Evolutionary conservation across 2,888 invertebrate genomes (phyloP), one percentile per base, ranked within the genome.

Genomic region (Meloe dianella): DNA sequence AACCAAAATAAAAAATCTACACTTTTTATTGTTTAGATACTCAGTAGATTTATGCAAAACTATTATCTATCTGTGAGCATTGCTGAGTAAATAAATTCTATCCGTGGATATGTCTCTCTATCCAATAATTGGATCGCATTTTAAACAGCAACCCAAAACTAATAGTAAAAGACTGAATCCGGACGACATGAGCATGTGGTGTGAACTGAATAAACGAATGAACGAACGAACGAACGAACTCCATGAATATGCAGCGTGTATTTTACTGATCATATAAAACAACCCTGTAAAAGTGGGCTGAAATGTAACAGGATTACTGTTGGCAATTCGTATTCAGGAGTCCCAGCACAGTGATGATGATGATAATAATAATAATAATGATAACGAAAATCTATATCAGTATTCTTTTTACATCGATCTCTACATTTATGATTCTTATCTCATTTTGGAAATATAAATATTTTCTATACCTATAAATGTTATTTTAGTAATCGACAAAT

Each of bases 191-290:
- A 69, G 68, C 73, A 72, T 73, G 75, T 71, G 71, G 74, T 71
- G 73, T 70, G 73, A 71, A 74, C 73, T 68, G 73, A 76, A 75
- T 74, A 75, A 74, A 76, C 76, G 75, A 76, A 74, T 78, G 79
- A 79, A 79, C 78, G 78, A 78, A 77, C 78, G 78, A 77, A 76
- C 76, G 75, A 76, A 74, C 73, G 67, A 71, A 71, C 69, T 73
- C 78, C 77, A 79, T 79, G 79, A 79, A 79, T 79, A 79, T 79
- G 78, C 79, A 78, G 77, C 76, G 77, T 78, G 78, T 78, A 79
- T 79, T 78, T 78, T 78, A 74, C 75, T 77, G 79, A 78, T 78
- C 77, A 76, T 74, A 78, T 79, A 78, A 79, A 79, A 79, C 78
- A 78, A 74, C 75, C 73, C 76, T 69, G 73, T 68, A 77, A 77